Evolutionary conservation across 1,140 invertebrate species (phyloP).

Genomic region (Drosophila athabasca): DNA sequence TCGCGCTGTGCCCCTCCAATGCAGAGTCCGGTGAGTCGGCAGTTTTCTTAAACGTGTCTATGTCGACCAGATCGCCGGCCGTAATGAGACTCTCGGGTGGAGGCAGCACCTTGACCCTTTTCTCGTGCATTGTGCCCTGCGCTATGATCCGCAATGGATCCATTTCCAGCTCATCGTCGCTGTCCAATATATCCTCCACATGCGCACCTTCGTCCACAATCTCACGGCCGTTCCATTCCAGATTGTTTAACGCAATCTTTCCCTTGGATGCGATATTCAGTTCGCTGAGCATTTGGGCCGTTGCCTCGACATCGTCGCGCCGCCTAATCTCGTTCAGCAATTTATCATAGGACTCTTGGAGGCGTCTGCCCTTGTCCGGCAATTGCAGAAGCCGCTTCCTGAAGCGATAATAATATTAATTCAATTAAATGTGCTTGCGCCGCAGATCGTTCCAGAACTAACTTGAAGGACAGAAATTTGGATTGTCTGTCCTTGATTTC

Average conservation of each 20-base stretch:
- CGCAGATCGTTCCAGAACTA: constrained; percentile 51
- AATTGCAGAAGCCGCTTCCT: constrained; percentile 84
- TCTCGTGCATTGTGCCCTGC: constrained; percentile 86
- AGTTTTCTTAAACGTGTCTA: constrained; percentile 82
- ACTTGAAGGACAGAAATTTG: constrained; percentile 85
- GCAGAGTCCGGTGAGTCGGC: constrained; percentile 53
- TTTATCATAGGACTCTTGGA: constrained; percentile 85
- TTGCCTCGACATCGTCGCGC: constrained; percentile 86
- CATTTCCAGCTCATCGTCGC: constrained; percentile 87
- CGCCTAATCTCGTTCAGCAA: constrained; percentile 85
- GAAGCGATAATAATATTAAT: constrained; percentile 7
- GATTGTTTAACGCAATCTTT: constrained; percentile 85
- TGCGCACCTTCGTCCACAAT: constrained; percentile 59
- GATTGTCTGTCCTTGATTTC: constrained; percentile 85
- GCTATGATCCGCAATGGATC: constrained; percentile 88
- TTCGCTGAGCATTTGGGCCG: constrained; percentile 86
- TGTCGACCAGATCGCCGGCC: constrained; percentile 86
- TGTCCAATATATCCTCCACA: constrained; percentile 85
- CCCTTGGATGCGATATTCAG: constrained; percentile 86
- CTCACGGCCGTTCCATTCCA: constrained; percentile 87
- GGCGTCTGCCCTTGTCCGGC: constrained; percentile 88
- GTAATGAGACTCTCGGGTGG: constrained; percentile 86
- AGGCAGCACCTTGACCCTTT: constrained; percentile 85
- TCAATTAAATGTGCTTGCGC: not conserved
- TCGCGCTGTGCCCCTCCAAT: constrained; percentile 40